Evolutionary conservation across 2,888 invertebrate species (phyloP).

Genomic region (Tenthredo scrophulariae): DNA sequence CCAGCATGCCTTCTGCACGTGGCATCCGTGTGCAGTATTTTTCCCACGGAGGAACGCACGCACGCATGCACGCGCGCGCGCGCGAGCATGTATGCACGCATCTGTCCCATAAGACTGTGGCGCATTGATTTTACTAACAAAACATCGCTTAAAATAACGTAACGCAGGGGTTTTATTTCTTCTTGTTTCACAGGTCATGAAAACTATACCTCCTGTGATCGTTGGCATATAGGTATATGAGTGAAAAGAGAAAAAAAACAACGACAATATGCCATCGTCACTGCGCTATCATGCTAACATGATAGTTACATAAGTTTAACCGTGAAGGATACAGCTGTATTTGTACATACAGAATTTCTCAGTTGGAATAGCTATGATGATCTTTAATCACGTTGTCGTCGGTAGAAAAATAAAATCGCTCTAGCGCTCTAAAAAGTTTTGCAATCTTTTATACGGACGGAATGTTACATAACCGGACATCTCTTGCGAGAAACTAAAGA

Average conservation of each 20-base stretch:
- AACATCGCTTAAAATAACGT: background rate
- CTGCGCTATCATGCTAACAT: background rate
- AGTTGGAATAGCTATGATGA: background rate
- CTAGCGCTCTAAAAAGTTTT: background rate
- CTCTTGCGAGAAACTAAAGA: background rate
- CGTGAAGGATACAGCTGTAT: background rate
- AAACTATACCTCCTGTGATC: background rate
- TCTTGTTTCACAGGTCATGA: background rate
- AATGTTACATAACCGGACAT: background rate
- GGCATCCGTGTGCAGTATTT: background rate
- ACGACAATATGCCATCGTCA: background rate
- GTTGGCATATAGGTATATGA: background rate
- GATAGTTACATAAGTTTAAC: constrained; percentile 15
- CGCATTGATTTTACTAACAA: constrained; percentile 43
- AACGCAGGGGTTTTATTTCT: background rate
- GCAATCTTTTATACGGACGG: background rate
- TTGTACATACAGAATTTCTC: background rate
- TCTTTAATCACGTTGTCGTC: background rate
- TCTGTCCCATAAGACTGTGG: background rate
- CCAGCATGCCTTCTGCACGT: background rate
- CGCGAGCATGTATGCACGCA: constrained; percentile 1
- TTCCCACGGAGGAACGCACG: background rate
- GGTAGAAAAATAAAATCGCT: background rate
- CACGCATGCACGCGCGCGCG: background rate
- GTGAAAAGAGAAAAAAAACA: background rate